Evolutionary conservation across 2,113 vertebrate genomes (phyloP).

Genomic region (Chionis minor): DNA sequence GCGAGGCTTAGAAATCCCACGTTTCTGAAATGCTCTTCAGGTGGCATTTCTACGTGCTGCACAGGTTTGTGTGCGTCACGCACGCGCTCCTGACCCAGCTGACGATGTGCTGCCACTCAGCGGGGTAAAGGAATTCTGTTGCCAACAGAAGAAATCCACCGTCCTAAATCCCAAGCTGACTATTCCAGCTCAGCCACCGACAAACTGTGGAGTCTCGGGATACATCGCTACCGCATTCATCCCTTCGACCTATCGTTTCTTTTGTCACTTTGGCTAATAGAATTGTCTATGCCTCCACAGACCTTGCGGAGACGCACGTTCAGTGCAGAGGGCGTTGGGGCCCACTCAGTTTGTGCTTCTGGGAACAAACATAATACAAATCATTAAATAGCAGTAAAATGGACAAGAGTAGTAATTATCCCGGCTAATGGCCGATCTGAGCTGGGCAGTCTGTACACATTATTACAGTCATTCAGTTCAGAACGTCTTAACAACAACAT

Average conservation of each 20-base stretch:
- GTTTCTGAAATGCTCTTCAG: background rate
- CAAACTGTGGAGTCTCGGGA: background rate
- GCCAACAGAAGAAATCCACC: background rate
- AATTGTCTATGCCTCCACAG: background rate
- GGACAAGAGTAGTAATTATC: constrained; percentile 33
- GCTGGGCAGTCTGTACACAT: background rate
- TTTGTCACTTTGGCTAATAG: background rate
- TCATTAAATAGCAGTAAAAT: background rate
- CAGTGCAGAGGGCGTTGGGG: accelerated
- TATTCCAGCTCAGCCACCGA: background rate
- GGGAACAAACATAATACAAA: background rate
- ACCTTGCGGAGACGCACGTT: background rate
- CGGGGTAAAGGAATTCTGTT: too few relatives aligned
- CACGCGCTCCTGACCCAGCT: accelerated
- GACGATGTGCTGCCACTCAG: accelerated
- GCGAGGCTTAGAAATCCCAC: background rate
- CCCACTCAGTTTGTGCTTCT: background rate
- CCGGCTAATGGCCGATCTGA: background rate
- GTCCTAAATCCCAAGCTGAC: background rate
- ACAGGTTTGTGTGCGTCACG: accelerated
- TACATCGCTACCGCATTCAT: accelerated
- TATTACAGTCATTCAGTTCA: background rate
- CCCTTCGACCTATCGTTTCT: background rate
- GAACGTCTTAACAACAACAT: constrained; percentile 5
- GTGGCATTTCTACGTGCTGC: accelerated